Evolutionary conservation across 2,888 invertebrate genomes (phyloP).

Genomic region (Parapristionchus giblindavisi): DNA sequence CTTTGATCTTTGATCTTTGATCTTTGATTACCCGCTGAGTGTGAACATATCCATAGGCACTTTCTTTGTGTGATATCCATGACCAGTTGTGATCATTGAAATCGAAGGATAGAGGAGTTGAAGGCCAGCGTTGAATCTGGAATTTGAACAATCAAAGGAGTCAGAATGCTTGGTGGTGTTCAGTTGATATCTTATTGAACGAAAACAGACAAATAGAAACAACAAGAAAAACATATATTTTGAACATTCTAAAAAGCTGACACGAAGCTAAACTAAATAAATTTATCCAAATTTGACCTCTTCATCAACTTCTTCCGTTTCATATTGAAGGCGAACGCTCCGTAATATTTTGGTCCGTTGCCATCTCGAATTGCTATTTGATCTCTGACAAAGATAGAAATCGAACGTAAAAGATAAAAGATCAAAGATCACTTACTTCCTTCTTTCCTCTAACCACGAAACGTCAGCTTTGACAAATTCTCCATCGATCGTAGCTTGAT

Average conservation of each 20-base stretch:
- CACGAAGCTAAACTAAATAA: too few relatives aligned
- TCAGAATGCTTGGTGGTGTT: too few relatives aligned
- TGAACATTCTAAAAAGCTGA: too few relatives aligned
- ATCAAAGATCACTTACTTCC: neutral
- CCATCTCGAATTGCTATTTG: slow-evolving; percentile 29
- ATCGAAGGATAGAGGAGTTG: slow-evolving; percentile 17
- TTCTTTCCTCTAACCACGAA: slow-evolving; percentile 2
- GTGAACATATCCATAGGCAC: slow-evolving; percentile 19
- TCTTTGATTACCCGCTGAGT: neutral
- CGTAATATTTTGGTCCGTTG: slow-evolving; percentile 23
- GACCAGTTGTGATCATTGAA: slow-evolving; percentile 25
- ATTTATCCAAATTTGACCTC: slow-evolving; percentile 12
- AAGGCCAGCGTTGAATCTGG: slow-evolving; percentile 29
- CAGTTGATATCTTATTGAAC: too few relatives aligned
- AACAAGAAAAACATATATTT: too few relatives aligned
- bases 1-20: neutral
- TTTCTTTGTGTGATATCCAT: slow-evolving; percentile 35
- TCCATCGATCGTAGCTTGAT: slow-evolving; percentile 32
- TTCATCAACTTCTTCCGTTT: neutral
- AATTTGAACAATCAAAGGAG: neutral
- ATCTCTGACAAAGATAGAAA: neutral
- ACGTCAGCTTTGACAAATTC: slow-evolving; percentile 30
- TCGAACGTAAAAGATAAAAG: neutral
- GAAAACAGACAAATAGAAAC: too few relatives aligned
- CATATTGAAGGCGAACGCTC: slow-evolving; percentile 21